Evolutionary conservation across 2,888 invertebrate genomes (phyloP), one percentile per base, ranked within the genome.

Genomic region (Dusona sp.): DNA sequence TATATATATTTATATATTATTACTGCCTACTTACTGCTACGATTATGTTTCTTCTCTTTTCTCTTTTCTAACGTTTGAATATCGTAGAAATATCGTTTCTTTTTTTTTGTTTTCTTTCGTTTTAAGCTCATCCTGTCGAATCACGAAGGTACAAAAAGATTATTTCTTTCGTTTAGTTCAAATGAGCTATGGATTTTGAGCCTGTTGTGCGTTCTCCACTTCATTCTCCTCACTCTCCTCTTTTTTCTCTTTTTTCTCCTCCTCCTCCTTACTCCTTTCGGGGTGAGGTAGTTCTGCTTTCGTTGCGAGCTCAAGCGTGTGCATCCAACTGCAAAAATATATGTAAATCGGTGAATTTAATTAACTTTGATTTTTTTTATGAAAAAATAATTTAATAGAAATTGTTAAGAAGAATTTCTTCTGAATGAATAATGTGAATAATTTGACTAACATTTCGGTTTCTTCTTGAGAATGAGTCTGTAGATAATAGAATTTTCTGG

Each of bases 401-500:
- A 38, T 67, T n/a, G 9, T 38, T 1, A 36, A 9, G 19, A 7
- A 22, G 19, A 8, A 3, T 22, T 54, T 54, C 8, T 54, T 11
- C 11, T 25, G 19, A 11, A 16, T 19, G n/a, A 22, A 48, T n/a
- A 45, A 25, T 48, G 67, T 38, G 45, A 45, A 48, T 48, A 29
- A 78, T 73, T 29, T 79, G 29, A 89, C 92, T 88, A 90, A 95
- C 95, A 93, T 95, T 54, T 94, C 93, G 83, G 94, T 92, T 61
- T 95, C 94, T 73, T 94, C 92, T 64, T 94, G 93, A 73, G 94
- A 94, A n/a, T 94, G 94, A 33, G 95, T 94, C 89, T 95, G 95
- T 80, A 95, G 94, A 90, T 94, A 95, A 88, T 95, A 95, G 79
- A 93, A 94, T 89, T 95, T 95, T 89, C 94, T 94, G 70, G 94